phyloP scores from a whole-genome alignment of 2,113 vertebrate genomes.

The Hemichromis elongatus region DNA sequence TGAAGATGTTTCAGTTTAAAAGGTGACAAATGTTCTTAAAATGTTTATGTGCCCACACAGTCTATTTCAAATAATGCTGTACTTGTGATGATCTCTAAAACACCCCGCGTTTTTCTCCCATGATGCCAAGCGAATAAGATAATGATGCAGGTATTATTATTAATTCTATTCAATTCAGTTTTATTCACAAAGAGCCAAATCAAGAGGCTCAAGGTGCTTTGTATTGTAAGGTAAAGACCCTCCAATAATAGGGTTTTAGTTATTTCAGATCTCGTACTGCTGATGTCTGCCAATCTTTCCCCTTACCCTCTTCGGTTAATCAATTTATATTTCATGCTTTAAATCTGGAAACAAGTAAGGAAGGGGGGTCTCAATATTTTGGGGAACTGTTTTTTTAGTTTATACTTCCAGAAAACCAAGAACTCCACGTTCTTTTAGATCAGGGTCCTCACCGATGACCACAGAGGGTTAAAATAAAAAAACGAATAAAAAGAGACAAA shows the following conservation, averaged over 20 bases:
- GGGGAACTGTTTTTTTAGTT: background rate
- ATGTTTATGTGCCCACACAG: background rate
- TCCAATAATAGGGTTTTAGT: background rate
- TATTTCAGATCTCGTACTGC: background rate
- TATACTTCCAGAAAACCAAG: background rate
- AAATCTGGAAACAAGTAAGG: background rate
- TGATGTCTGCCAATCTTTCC: background rate
- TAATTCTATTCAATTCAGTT: background rate
- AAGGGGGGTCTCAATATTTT: accelerated
- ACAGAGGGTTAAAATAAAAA: background rate
- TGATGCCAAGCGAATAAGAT: background rate
- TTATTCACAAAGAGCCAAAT: background rate
- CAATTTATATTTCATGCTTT: accelerated
- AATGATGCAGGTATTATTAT: accelerated
- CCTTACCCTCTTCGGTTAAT: background rate
- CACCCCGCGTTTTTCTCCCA: background rate
- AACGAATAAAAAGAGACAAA: background rate
- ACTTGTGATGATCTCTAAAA: background rate
- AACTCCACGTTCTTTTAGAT: background rate
- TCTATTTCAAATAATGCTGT: background rate
- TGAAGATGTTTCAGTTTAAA: background rate
- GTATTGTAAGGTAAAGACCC: background rate
- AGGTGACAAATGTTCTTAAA: background rate
- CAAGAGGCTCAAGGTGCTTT: background rate
- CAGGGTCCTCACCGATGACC: background rate